A percentile compares a stretch with the other conserved stretches of the same genome.
phyloP scores from a whole-genome alignment of 2,888 invertebrate species.

The Drosophila flavopinicola region DNA sequence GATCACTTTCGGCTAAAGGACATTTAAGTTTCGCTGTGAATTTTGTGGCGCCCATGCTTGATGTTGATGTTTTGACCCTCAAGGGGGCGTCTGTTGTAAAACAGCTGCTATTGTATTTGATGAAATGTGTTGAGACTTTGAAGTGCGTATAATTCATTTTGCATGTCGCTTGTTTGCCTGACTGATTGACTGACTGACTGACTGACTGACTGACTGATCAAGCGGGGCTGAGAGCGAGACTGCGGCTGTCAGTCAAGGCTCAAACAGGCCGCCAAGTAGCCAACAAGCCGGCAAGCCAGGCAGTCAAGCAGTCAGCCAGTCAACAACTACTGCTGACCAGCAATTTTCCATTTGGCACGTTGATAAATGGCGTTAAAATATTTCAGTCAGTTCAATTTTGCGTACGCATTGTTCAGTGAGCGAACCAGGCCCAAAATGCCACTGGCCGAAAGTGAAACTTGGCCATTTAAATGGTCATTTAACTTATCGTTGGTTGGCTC shows the following conservation, averaged over 20 bases:
- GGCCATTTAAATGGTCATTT: slow-evolving; percentile 32
- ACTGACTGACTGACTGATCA: slow-evolving; percentile 28
- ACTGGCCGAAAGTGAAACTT: slow-evolving; percentile 44
- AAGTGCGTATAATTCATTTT: slow-evolving; percentile 77
- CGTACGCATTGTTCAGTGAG: slow-evolving; percentile 44
- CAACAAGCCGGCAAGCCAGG: slow-evolving; percentile 15
- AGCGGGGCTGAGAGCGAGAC: slow-evolving; percentile 42
- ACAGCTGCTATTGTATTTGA: slow-evolving; percentile 38
- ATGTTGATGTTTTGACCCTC: slow-evolving; percentile 24
- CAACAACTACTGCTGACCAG: slow-evolving; percentile 30
- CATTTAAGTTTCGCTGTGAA: slow-evolving; percentile 37
- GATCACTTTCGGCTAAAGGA: slow-evolving; percentile 44
- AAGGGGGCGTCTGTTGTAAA: slow-evolving; percentile 9
- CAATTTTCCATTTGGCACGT: slow-evolving; percentile 59
- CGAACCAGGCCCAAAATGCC: slow-evolving; percentile 17
- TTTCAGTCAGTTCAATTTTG: slow-evolving; percentile 64
- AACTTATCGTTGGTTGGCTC: slow-evolving; percentile 26
- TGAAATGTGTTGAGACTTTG: slow-evolving; percentile 67
- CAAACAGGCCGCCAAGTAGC: slow-evolving; percentile 57
- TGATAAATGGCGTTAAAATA: slow-evolving; percentile 78
- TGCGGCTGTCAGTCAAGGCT: slow-evolving; percentile 55
- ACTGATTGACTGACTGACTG: slow-evolving; percentile 40
- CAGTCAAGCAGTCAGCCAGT: slow-evolving; percentile 6
- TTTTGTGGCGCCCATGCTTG: slow-evolving; percentile 31
- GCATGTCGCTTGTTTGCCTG: slow-evolving; percentile 34